A percentile compares a stretch with the other conserved stretches of the same genome.
These are phyloP conservation scores for Brachyopa scutellaris DNA, from an alignment of 2,888 invertebrate species.

Conservation along the genomic window DNA sequence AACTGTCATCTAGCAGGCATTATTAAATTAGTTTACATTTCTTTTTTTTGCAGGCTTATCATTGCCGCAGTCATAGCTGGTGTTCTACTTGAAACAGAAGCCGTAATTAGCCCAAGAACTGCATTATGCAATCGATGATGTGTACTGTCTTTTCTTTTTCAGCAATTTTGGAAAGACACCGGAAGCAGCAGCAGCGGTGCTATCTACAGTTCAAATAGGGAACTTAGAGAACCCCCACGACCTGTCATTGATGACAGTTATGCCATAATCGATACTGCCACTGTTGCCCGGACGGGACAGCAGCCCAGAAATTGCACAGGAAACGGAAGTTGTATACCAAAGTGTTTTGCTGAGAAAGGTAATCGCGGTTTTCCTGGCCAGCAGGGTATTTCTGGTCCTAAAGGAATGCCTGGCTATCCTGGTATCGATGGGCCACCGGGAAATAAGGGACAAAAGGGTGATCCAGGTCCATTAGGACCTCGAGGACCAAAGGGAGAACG, in stretches of 20 bases:
- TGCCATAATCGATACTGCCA: conserved; percentile 79
- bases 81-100: conserved; percentile 77
- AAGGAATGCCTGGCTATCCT: conserved; percentile 90
- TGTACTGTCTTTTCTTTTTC: conserved; percentile 21
- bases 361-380: conserved; percentile 89
- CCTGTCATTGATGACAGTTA: conserved; percentile 79
- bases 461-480: conserved; percentile 90
- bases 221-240: conserved; percentile 76
- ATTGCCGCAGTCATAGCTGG: conserved; percentile 79
- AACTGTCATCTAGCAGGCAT: too few species aligned
- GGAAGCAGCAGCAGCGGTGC: conserved; percentile 77
- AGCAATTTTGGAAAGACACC: conserved; percentile 82
- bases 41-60: conserved; percentile 79
- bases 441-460: conserved; percentile 94
- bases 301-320: conserved; percentile 85
- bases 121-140: neutral
- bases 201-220: conserved; percentile 77
- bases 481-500: conserved; percentile 92
- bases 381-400: conserved; percentile 88
- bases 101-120: conserved; percentile 76
- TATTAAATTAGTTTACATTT: too few species aligned
- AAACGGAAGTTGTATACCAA: conserved; percentile 89
- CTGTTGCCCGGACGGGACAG: conserved; percentile 78
- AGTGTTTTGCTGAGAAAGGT: conserved; percentile 95
- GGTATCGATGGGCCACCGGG: conserved; percentile 93